Conservation (phyloP, 2,797 vertebrate species). For the Malurus leucopterus region DNA sequence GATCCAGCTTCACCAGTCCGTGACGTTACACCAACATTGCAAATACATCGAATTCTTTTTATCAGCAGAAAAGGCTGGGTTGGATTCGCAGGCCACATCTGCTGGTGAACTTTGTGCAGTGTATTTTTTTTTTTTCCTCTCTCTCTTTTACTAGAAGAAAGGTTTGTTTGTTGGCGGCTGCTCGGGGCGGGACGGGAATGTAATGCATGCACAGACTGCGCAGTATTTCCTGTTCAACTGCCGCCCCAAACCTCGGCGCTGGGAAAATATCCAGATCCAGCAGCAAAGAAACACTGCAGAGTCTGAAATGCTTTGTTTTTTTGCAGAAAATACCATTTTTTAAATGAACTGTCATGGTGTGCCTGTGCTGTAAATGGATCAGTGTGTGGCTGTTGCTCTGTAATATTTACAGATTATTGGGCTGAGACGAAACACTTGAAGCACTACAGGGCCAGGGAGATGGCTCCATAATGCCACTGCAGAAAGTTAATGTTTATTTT, state of each 20-base stretch:
- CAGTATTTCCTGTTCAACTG: constrained; percentile 81
- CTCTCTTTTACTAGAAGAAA: constrained; percentile 72
- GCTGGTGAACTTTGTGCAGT: constrained; percentile 64
- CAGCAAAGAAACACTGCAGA: constrained; percentile 19
- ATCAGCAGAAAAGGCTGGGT: constrained; percentile 21
- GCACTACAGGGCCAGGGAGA: background rate
- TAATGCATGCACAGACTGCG: constrained; percentile 79
- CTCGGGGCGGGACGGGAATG: constrained; percentile 82
- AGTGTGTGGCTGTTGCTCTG: background rate
- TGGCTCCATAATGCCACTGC: background rate
- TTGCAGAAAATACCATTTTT: accelerated
- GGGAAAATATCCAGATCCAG: constrained; percentile 61
- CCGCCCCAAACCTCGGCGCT: constrained; percentile 68
- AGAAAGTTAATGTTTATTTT: background rate
- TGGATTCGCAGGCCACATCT: constrained; percentile 44
- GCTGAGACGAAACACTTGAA: background rate
- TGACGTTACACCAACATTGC: background rate
- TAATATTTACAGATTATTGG: background rate
- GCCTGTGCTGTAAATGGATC: background rate
- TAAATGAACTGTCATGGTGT: accelerated
- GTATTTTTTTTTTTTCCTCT: background rate
- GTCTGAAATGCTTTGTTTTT: background rate
- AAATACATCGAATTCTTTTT: background rate
- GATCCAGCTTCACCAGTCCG: background rate
- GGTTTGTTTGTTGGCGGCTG: constrained; percentile 79